Conservation (phyloP, 2,888 invertebrate species). For the Dorcus hopei region DNA sequence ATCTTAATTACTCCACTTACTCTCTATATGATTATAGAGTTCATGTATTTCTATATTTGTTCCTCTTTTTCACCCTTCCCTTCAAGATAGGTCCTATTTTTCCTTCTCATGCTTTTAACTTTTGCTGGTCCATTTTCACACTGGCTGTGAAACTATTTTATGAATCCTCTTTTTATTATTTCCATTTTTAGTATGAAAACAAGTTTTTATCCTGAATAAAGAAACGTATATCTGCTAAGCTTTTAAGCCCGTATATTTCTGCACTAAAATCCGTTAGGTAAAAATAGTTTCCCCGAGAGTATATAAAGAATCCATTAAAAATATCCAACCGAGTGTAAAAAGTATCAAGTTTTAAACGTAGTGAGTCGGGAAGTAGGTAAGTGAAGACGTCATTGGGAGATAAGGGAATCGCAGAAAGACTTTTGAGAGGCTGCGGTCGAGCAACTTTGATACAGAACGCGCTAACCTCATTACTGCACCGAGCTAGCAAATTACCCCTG, state of each 20-base stretch:
- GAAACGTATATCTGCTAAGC: too few relatives aligned
- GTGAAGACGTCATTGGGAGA: constrained; percentile 44
- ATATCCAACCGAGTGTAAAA: constrained; percentile 47
- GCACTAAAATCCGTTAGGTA: constrained; percentile 34
- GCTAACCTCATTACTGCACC: constrained; percentile 33
- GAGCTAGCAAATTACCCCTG: constrained; percentile 29
- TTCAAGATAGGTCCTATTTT: too few relatives aligned
- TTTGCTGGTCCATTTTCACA: too few relatives aligned
- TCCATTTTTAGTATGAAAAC: too few relatives aligned
- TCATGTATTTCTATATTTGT: too few relatives aligned
- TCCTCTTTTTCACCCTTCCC: too few relatives aligned
- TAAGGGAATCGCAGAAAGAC: constrained; percentile 41
- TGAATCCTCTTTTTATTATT: too few relatives aligned
- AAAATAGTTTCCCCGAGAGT: constrained; percentile 23
- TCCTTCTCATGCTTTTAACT: too few relatives aligned
- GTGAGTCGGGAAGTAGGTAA: constrained; percentile 40
- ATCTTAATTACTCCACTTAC: too few relatives aligned
- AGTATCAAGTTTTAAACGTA: constrained; percentile 49
- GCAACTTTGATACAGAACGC: constrained; percentile 31
- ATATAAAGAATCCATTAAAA: constrained; percentile 48
- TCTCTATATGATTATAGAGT: too few relatives aligned
- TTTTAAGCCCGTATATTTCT: background rate
- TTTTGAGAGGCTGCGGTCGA: constrained; percentile 32
- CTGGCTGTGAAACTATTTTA: too few relatives aligned
- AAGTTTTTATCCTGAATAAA: too few relatives aligned